Conservation (phyloP, 2,113 vertebrate species). For the Nipponia nippon region DNA sequence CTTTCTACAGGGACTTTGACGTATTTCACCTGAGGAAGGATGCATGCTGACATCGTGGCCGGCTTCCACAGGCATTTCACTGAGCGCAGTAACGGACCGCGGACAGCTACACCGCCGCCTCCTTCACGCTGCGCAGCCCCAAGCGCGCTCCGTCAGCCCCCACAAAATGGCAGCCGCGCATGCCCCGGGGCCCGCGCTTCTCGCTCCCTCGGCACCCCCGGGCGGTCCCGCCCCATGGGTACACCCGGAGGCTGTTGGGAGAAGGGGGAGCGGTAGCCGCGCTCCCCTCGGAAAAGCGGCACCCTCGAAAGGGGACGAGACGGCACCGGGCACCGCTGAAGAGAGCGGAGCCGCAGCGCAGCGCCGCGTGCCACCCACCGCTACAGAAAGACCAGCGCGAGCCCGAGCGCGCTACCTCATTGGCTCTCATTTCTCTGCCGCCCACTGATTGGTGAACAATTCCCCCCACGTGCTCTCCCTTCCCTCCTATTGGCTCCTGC, state of each 20-base stretch:
- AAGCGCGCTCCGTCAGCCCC: accelerated
- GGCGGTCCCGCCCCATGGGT: accelerated
- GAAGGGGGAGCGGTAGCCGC: too few relatives aligned
- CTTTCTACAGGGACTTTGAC: not conserved
- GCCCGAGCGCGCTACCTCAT: not conserved
- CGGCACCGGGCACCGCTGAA: accelerated
- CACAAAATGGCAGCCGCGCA: not conserved
- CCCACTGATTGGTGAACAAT: not conserved
- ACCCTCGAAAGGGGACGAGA: accelerated
- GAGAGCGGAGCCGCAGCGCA: accelerated
- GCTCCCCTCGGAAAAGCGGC: accelerated
- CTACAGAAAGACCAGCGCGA: accelerated
- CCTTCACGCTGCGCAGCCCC: accelerated
- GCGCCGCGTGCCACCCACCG: accelerated
- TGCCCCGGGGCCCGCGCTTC: accelerated
- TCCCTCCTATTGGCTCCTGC: not conserved
- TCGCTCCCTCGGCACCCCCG: not conserved
- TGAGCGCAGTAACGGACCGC: accelerated
- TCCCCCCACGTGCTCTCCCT: not conserved
- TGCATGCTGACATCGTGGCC: accelerated
- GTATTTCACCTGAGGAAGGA: not conserved
- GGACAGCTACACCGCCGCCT: accelerated
- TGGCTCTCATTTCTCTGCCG: not conserved
- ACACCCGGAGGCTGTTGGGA: accelerated
- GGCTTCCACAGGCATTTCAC: accelerated